Evolutionary conservation across 2,113 vertebrate genomes (phyloP), one percentile per base, ranked within the genome.

Genomic region (Chlamydotis undulata): DNA sequence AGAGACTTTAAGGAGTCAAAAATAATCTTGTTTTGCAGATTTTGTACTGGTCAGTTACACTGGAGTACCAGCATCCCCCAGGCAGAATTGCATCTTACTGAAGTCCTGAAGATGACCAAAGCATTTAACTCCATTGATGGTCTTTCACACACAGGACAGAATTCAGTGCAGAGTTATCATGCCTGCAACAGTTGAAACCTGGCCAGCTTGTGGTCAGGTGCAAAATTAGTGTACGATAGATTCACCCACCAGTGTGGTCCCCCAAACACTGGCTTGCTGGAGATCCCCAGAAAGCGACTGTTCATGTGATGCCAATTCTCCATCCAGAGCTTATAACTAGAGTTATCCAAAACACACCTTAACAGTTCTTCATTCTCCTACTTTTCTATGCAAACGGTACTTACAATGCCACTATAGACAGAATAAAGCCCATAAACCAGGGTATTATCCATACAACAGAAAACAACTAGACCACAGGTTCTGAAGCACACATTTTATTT

Each of bases 171-270:
- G 61, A 43, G 5, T 26, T 60, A 49, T 3, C 9, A 14, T 14
- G 6, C 19, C 59, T 56, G 10, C n/a, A 65, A 37, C 6, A 26
- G 18, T 19, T 47, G 25, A 61, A 52, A 29, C 22, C 25, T 1
- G 1, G 6, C 14, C 9, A 39, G 24, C 28, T 49, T 2, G 0
- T 39, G 10, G 28, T 14, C 22, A 59, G 50, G 19, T 47, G 8
- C 24, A 56, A 50, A 53, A 71, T 17, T 8, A 65, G 14, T 0
- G 3, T 4, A 9, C 0, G 1, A 85, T 23, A 49, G 29, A 39
- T 69, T 50, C 33, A 23, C 18, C 67, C 29, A 75, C 11, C 35
- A 7, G 5, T 1, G 0, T 9, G 52, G 23, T 35, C 15, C 45
- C 47, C 28, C 67, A 31, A 24, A 26, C 12, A 43, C 22, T 6